Evolutionary conservation across 2,113 vertebrate genomes (phyloP), one percentile per base, ranked within the genome.

Genomic region (Maccullochella peelii): DNA sequence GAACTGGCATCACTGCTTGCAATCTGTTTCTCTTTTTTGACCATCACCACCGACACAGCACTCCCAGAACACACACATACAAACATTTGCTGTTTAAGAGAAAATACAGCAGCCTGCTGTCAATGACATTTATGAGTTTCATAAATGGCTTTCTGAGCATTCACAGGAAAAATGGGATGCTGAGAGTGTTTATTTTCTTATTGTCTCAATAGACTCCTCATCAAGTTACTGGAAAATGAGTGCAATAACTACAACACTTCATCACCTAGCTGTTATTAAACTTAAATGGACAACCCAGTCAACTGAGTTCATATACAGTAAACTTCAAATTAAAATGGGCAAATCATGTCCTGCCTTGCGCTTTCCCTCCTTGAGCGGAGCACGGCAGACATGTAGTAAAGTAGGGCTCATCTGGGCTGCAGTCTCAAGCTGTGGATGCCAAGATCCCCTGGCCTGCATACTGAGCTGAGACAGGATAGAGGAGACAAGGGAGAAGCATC

Each of bases 391-490:
- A 80, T 77, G 30, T 57, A 81, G 85, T 81, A 73, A 78, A 87
- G 78, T 3, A n/a, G 27, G 85, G 11, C 83, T 92, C 90, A 93
- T 91, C 87, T 89, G 90, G 92, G 77, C 82, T 77, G 77, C 92
- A 92, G 88, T 90, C 80, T 87, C 42, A 73, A 74, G 73, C 69
- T 59, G 79, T 27, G 33, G 50, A 86, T 90, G 88, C 86, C 90
- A 89, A 86, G 75, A 93, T 89, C 86, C 79, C 86, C 88, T 82
- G 89, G 87, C 65, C 85, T 75, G 73, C 88, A 91, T 86, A 92
- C 92, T 90, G 74, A 93, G 83, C 69, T 38, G 62, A 88, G 79
- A 79, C 76, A 82, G 85, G 87, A 92, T 87, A 38, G 75, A 89
- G 82, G 80, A 94, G 88, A 74, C 67, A 33, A 40, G 55, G 61